Evolutionary conservation across 2,797 vertebrate genomes (phyloP).

Genomic region (Danio tinwini): DNA sequence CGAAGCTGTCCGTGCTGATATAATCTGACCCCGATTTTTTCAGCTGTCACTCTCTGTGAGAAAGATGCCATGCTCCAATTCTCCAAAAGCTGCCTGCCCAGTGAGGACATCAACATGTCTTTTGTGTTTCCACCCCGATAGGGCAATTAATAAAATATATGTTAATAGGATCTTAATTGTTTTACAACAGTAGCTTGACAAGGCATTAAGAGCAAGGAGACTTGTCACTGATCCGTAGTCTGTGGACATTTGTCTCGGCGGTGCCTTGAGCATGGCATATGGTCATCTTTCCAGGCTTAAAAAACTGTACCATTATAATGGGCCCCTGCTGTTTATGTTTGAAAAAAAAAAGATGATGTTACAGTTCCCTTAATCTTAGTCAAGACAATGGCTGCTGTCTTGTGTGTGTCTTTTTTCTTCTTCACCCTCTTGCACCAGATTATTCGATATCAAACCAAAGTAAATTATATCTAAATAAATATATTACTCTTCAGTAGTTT

Average conservation of each 20-base stretch:
- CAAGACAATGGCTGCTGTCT: constrained; percentile 74
- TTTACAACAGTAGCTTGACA: constrained; percentile 77
- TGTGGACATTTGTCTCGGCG: constrained; percentile 65
- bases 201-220: constrained; percentile 68
- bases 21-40: constrained; percentile 97
- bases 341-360: constrained; percentile 68
- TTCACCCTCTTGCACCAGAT: too few relatives aligned
- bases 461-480: not conserved
- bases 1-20: constrained; percentile 87
- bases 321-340: constrained; percentile 75
- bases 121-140: constrained; percentile 79
- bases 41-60: constrained; percentile 93
- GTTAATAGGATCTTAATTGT: constrained; percentile 88
- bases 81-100: constrained; percentile 69
- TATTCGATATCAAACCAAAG: constrained; percentile 20
- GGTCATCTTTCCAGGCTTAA: constrained; percentile 76
- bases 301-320: constrained; percentile 70
- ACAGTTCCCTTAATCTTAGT: constrained; percentile 77
- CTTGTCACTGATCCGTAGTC: constrained; percentile 72
- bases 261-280: constrained; percentile 79
- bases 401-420: constrained; percentile 16
- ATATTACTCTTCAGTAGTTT: constrained; percentile 58
- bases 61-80: constrained; percentile 88
- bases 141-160: constrained; percentile 95
- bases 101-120: constrained; percentile 75